Percentiles rank a stretch among this genome's conserved stretches.
Conservation (phyloP, 2,797 vertebrate genomes). For the Ctenopoma kingsleyae region DNA sequence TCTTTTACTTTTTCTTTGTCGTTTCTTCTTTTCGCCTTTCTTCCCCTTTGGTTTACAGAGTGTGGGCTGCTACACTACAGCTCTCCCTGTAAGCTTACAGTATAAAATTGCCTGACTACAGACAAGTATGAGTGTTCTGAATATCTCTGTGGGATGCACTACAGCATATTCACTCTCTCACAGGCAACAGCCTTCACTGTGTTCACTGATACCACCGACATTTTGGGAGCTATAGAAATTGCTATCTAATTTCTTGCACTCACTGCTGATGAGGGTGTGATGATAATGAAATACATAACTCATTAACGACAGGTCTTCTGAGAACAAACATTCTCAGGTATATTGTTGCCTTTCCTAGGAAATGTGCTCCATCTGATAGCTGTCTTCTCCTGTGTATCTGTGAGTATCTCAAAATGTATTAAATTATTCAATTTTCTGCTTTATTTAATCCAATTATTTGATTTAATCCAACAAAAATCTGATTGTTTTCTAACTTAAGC, state of each 20-base stretch:
- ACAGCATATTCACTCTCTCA: constrained; percentile 7
- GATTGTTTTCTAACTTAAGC: too few species aligned
- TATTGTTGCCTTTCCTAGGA: background rate
- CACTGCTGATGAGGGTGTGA: constrained; percentile 31
- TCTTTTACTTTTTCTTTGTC: constrained; percentile 10
- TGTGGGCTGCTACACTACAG: constrained; percentile 46
- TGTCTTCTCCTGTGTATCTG: too few species aligned
- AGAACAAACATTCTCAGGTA: constrained; percentile 9
- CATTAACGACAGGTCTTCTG: constrained; percentile 13
- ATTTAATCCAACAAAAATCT: background rate
- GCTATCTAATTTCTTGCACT: constrained; percentile 44
- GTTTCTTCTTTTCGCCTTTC: constrained; percentile 8
- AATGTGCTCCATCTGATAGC: background rate
- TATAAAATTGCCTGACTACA: constrained; percentile 40
- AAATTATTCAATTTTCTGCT: background rate
- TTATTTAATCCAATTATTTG: background rate
- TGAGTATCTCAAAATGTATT: background rate
- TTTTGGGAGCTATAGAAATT: constrained; percentile 31
- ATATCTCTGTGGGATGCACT: constrained; percentile 14
- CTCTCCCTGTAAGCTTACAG: constrained; percentile 29
- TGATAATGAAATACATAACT: constrained; percentile 20
- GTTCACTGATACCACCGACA: constrained; percentile 27
- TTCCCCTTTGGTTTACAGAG: constrained; percentile 32
- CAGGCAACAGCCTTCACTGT: background rate
- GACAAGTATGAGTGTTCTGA: constrained; percentile 10